Conservation (phyloP, 2,888 invertebrate species). For the Helleia helle region DNA sequence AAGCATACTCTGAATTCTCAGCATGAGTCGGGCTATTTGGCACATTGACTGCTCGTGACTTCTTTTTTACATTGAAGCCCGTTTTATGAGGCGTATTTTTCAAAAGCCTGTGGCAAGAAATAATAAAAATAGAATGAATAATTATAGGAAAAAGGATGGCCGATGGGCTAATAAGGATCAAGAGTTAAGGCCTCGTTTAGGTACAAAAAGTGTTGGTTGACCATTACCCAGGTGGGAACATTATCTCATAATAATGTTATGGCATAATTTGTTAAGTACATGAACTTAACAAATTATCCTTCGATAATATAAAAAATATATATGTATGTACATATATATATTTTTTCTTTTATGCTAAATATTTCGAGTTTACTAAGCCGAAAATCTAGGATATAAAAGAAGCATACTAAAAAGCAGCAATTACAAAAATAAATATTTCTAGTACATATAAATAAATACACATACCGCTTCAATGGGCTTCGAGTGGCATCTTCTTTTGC, state of each 20-base stretch:
- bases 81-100: slow-evolving; percentile 55
- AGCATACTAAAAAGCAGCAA: no score
- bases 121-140: slow-evolving; percentile 2
- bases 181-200: no score
- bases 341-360: no score
- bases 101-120: slow-evolving; percentile 34
- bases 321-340: no score
- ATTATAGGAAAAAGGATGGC: background rate
- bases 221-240: no score
- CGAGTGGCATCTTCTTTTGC: slow-evolving; percentile 45
- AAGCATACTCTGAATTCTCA: slow-evolving; percentile 53
- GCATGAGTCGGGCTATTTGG: slow-evolving; percentile 41
- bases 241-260: background rate
- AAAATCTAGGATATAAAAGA: no score
- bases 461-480: slow-evolving; percentile 57
- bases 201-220: no score
- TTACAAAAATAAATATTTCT: background rate
- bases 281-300: background rate
- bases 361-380: no score
- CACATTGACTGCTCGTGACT: slow-evolving; percentile 38
- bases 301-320: no score
- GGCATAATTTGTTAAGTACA: no score
- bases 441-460: no score
- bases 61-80: slow-evolving; percentile 48
- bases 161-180: no score